These are phyloP conservation scores for Cabera pusaria DNA, from an alignment of 2,888 invertebrate genomes.

Conservation along the genomic window DNA sequence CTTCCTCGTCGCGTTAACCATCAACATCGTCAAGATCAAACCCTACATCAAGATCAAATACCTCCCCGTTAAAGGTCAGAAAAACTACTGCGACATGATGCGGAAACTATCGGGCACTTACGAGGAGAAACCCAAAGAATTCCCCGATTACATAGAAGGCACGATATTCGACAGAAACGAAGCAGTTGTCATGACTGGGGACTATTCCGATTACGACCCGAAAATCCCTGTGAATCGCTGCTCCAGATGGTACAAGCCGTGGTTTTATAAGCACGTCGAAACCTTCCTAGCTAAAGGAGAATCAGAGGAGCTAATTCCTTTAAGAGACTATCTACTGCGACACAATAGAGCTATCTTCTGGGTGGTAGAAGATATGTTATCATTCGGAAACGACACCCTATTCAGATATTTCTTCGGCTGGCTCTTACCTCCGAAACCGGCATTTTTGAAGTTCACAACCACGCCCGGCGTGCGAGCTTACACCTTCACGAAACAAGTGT, in stretches of 20 bases:
- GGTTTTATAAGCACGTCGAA: constrained; percentile 88
- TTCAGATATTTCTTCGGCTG: constrained; percentile 86
- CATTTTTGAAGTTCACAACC: constrained; percentile 88
- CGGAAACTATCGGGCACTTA: constrained; percentile 84
- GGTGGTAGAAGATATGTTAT: constrained; percentile 88
- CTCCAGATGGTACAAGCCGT: constrained; percentile 87
- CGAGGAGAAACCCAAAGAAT: constrained; percentile 60
- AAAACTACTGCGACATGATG: constrained; percentile 85
- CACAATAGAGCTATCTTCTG: constrained; percentile 88
- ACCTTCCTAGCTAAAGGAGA: constrained; percentile 78
- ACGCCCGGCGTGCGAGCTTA: constrained; percentile 86
- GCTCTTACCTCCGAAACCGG: constrained; percentile 87
- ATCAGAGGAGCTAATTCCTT: constrained; percentile 84
- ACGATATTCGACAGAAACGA: constrained; percentile 85
- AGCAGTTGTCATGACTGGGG: constrained; percentile 86
- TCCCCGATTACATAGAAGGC: constrained; percentile 86
- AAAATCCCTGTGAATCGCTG: constrained; percentile 80
- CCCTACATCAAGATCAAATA: constrained; percentile 86
- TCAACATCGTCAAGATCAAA: constrained; percentile 85
- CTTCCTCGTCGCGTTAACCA: constrained; percentile 85
- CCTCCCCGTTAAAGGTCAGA: constrained; percentile 84
- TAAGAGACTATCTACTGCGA: constrained; percentile 85
- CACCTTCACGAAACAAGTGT: constrained; percentile 88
- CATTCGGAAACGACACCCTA: constrained; percentile 86
- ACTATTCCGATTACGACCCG: constrained; percentile 84